Percentiles rank a stretch among this genome's conserved stretches.
These are phyloP conservation scores for Cryptus viduatorius DNA, from an alignment of 2,888 invertebrate genomes.

Conservation along the genomic window DNA sequence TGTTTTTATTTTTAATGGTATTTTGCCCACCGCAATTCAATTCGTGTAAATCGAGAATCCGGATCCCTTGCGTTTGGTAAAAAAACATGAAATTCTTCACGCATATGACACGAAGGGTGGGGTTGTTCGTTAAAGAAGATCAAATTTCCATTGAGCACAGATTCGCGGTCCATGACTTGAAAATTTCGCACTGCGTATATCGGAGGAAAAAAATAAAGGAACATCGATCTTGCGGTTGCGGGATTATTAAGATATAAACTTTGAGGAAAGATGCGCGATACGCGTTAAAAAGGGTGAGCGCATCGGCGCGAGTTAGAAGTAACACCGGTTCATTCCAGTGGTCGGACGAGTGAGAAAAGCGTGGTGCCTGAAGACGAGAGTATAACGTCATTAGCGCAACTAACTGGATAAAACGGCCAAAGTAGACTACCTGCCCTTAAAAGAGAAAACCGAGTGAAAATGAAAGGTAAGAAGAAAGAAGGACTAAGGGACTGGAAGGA, in stretches of 20 bases:
- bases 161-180: neutral
- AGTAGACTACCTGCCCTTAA: constrained; percentile 72
- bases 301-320: constrained; percentile 14
- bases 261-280: neutral
- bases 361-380: constrained; percentile 70
- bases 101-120: neutral
- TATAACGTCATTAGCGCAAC: constrained; percentile 77
- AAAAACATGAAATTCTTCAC: neutral
- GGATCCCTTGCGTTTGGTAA: neutral
- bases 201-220: too few relatives aligned
- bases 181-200: neutral
- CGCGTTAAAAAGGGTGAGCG: constrained; percentile 15
- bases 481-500: constrained; percentile 60
- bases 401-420: constrained; percentile 80
- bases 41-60: neutral
- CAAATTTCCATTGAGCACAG: neutral
- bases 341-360: constrained; percentile 65
- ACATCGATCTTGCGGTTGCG: too few relatives aligned
- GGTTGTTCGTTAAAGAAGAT: neutral
- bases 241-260: neutral
- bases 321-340: constrained; percentile 42
- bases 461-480: constrained; percentile 38
- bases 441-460: constrained; percentile 3
- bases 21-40: neutral
- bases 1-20: neutral